Evolutionary conservation across 1,140 invertebrate genomes (phyloP), one percentile per base, ranked within the genome.

Genomic region (Sycobia sp.): DNA sequence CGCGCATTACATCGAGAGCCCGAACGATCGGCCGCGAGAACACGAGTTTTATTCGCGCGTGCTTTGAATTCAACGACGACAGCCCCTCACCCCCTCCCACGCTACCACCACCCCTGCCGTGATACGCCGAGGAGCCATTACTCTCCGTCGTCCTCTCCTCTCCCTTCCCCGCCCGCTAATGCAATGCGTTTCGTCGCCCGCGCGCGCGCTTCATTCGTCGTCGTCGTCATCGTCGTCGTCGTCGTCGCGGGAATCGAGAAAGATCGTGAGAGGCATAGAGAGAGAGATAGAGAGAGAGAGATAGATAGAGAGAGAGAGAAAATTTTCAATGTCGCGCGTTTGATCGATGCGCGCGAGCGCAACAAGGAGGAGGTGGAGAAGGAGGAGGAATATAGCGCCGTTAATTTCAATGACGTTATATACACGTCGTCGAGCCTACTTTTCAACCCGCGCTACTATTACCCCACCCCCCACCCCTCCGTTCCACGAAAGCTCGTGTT

Each of bases 271-370:
- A n/a, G n/a, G n/a, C n/a, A n/a, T n/a, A n/a, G n/a, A n/a, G n/a
- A n/a, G n/a, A n/a, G n/a, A n/a, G n/a, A n/a, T n/a, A n/a, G n/a
- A n/a, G n/a, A n/a, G n/a, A n/a, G n/a, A n/a, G n/a, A n/a, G n/a
- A n/a, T n/a, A n/a, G n/a, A n/a, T n/a, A n/a, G n/a, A n/a, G n/a
- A n/a, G n/a, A n/a, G n/a, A n/a, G 29, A 11, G 29, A 32, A 7
- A 7, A 62, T 56, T 62, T 62, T 62, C 61, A 62, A 62, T 62
- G 61, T 62, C 53, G 43, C 25, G 44, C 34, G 44, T 62, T 62
- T 62, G 53, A 62, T 62, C 61, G 61, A 62, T 62, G 61, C 34
- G 43, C 53, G 44, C n/a, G 18, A 43, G 53, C 43, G 32, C n/a
- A n/a, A n/a, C n/a, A n/a, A n/a, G n/a, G n/a, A n/a, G n/a, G n/a